These are phyloP conservation scores for Lutraria rhynchaena DNA, from an alignment of 1,140 invertebrate genomes.

Conservation along the genomic window DNA sequence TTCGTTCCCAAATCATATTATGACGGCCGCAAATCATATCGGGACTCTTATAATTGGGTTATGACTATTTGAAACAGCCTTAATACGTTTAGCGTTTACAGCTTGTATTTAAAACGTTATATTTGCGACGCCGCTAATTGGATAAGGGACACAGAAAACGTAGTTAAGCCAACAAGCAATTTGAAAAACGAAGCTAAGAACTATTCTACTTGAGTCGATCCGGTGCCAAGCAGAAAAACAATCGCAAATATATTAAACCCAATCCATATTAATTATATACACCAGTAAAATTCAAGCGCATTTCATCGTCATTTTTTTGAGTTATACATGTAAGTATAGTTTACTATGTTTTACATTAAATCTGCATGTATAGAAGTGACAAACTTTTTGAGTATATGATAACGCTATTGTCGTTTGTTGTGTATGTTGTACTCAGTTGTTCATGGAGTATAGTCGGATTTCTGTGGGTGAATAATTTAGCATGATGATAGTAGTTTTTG, in stretches of 20 bases:
- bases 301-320: too few relatives aligned
- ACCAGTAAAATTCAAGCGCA: too few relatives aligned
- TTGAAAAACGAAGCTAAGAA: background rate
- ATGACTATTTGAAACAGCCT: constrained; percentile 56
- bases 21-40: constrained; percentile 41
- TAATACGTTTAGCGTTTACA: constrained; percentile 46
- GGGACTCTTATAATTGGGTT: constrained; percentile 20
- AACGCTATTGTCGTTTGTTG: too few relatives aligned
- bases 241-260: too few relatives aligned
- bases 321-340: too few relatives aligned
- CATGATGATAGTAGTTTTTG: constrained; percentile 27
- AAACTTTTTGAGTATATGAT: too few relatives aligned
- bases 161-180: background rate
- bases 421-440: too few relatives aligned
- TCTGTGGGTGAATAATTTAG: constrained; percentile 20
- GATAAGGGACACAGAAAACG: constrained; percentile 42
- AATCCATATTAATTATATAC: too few relatives aligned
- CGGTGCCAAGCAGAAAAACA: too few relatives aligned
- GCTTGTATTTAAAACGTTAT: constrained; percentile 49
- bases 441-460: background rate
- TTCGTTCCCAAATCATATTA: constrained; percentile 49
- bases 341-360: too few relatives aligned
- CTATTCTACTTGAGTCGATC: too few relatives aligned
- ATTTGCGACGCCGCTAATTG: constrained; percentile 39
- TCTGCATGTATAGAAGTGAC: too few relatives aligned